Conservation (phyloP, 2,113 vertebrate species). For the Corvus cornix region DNA sequence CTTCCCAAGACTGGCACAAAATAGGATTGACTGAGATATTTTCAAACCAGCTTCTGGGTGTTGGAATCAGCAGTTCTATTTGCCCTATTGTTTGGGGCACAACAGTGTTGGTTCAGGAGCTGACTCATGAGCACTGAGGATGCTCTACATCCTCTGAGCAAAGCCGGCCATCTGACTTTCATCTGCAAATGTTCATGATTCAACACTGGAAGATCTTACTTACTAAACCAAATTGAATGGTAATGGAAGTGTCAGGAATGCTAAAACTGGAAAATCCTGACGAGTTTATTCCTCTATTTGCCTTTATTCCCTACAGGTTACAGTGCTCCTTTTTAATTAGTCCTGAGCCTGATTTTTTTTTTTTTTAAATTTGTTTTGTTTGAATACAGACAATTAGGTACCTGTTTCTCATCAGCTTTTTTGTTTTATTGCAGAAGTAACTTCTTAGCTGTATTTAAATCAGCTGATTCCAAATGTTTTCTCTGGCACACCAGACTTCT, state of each 20-base stretch:
- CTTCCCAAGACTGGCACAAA: not conserved
- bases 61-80: not conserved
- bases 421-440: not conserved
- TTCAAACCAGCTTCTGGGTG: not conserved
- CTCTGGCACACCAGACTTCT: not conserved
- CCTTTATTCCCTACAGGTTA: not conserved
- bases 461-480: not conserved
- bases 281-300: not conserved
- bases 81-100: not conserved
- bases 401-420: not conserved
- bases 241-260: not conserved
- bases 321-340: not conserved
- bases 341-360: not conserved
- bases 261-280: slow-evolving; percentile 11
- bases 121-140: not conserved
- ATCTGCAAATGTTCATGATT: not conserved
- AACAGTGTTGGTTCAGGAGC: not conserved
- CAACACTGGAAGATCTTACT: not conserved
- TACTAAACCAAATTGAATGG: not conserved
- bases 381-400: not conserved
- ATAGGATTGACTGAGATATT: not conserved
- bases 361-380: not conserved
- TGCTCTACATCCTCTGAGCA: not conserved
- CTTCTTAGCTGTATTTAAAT: not conserved
- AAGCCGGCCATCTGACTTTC: not conserved